These are phyloP conservation scores for Anser cygnoides DNA, from an alignment of 2,113 vertebrate genomes.

Conservation along the genomic window DNA sequence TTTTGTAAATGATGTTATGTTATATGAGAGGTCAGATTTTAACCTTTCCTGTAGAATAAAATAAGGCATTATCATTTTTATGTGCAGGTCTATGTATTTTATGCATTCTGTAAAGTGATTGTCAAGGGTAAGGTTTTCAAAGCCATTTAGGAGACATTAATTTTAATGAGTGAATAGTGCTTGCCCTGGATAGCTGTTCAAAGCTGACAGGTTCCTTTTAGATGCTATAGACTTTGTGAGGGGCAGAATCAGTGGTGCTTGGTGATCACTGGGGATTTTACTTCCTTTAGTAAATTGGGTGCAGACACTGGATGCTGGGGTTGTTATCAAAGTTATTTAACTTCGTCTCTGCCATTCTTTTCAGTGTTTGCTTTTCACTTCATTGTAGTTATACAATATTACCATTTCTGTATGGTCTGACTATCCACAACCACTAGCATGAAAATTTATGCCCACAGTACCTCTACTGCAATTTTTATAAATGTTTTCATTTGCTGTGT, in stretches of 20 bases:
- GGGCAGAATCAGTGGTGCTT: neutral
- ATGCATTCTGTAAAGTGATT: neutral
- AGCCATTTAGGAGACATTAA: neutral
- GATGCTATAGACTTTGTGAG: neutral
- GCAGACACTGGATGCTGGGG: neutral
- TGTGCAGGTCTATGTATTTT: neutral
- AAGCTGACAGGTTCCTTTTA: neutral
- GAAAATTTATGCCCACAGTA: neutral
- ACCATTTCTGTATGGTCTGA: neutral
- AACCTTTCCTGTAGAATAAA: slow-evolving; percentile 6
- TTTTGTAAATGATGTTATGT: neutral
- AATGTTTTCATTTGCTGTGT: neutral
- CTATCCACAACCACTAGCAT: neutral
- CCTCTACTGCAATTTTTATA: neutral
- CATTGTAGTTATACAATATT: neutral
- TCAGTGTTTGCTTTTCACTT: neutral
- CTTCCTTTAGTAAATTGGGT: neutral
- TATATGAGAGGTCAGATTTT: slow-evolving; percentile 9
- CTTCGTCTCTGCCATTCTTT: neutral
- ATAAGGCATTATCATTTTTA: neutral
- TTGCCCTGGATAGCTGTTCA: neutral
- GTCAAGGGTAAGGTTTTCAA: slow-evolving; percentile 4
- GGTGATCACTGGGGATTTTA: neutral
- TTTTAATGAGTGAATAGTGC: neutral
- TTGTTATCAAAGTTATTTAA: neutral